A percentile compares a stretch with the other conserved stretches of the same genome.
These are phyloP conservation scores for Drosophila koepferae DNA, from an alignment of 2,888 invertebrate genomes.

Conservation along the genomic window DNA sequence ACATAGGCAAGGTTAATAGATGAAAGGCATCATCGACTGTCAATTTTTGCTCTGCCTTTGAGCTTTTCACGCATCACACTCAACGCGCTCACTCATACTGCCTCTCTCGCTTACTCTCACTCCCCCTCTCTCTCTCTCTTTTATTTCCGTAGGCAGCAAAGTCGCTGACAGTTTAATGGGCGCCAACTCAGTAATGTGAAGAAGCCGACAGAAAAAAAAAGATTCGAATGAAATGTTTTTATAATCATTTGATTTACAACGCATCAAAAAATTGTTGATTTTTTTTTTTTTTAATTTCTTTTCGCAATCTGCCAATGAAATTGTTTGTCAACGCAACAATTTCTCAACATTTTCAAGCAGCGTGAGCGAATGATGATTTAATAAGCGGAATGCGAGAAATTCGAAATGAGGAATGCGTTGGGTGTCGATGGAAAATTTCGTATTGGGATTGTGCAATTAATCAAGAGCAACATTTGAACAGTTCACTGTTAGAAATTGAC, in stretches of 20 bases:
- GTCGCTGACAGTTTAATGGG: slow-evolving; percentile 73
- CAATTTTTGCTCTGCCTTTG: slow-evolving; percentile 40
- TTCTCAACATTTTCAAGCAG: slow-evolving; percentile 39
- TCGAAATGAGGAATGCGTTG: slow-evolving; percentile 25
- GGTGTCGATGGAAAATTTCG: slow-evolving; percentile 59
- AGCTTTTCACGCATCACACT: slow-evolving; percentile 59
- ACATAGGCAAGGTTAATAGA: slow-evolving; percentile 33
- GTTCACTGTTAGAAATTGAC: slow-evolving; percentile 45
- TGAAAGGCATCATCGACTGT: slow-evolving; percentile 49
- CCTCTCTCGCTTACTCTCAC: slow-evolving; percentile 12
- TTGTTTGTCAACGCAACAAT: slow-evolving; percentile 70
- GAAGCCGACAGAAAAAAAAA: slow-evolving; percentile 19
- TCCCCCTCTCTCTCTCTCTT: slow-evolving; percentile 2
- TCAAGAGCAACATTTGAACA: slow-evolving; percentile 46
- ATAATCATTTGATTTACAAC: slow-evolving; percentile 72
- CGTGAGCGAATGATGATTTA: slow-evolving; percentile 55
- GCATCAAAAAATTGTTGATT: slow-evolving; percentile 20
- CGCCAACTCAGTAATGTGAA: slow-evolving; percentile 50
- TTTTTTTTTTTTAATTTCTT: slow-evolving; percentile 32
- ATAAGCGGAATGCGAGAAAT: slow-evolving; percentile 44
- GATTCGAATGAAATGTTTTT: slow-evolving; percentile 42
- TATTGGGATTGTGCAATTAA: slow-evolving; percentile 62
- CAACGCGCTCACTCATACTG: slow-evolving; percentile 42
- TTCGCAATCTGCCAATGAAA: slow-evolving; percentile 72
- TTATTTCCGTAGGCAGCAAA: slow-evolving; percentile 45